phyloP scores from a whole-genome alignment of 2,797 vertebrate species.

The Dermochelys coriacea region DNA sequence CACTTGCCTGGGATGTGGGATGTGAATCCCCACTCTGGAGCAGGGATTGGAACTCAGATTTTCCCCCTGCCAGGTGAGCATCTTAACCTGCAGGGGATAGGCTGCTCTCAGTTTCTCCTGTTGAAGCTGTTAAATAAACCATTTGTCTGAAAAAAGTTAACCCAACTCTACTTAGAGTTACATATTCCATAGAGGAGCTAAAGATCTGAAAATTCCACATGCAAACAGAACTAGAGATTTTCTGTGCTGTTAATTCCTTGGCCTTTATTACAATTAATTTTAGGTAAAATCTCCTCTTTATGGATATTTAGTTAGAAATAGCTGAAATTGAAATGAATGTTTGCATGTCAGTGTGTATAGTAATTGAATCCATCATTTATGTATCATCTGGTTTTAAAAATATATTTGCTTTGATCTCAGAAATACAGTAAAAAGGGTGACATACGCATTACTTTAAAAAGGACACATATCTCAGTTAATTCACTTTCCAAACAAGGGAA shows the following conservation, averaged over 20 bases:
- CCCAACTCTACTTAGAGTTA: background rate
- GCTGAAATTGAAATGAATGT: background rate
- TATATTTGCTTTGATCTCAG: conserved; percentile 30
- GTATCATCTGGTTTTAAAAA: background rate
- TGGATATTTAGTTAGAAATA: background rate
- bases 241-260: background rate
- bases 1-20: background rate
- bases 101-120: background rate
- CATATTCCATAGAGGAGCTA: background rate
- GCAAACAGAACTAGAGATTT: background rate
- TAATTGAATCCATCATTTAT: conserved; percentile 2
- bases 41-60: background rate
- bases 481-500: conserved; percentile 13
- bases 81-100: background rate
- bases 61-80: background rate
- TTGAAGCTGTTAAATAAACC: background rate
- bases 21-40: background rate
- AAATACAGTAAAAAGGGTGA: background rate
- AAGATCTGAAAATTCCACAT: background rate
- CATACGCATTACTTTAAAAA: background rate
- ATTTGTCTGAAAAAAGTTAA: background rate
- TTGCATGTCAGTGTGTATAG: background rate
- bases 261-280: background rate
- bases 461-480: background rate
- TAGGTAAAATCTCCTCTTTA: background rate